Evolutionary conservation across 2,113 vertebrate genomes (phyloP), one percentile per base, ranked within the genome.

Genomic region (Malurus melanocephalus): DNA sequence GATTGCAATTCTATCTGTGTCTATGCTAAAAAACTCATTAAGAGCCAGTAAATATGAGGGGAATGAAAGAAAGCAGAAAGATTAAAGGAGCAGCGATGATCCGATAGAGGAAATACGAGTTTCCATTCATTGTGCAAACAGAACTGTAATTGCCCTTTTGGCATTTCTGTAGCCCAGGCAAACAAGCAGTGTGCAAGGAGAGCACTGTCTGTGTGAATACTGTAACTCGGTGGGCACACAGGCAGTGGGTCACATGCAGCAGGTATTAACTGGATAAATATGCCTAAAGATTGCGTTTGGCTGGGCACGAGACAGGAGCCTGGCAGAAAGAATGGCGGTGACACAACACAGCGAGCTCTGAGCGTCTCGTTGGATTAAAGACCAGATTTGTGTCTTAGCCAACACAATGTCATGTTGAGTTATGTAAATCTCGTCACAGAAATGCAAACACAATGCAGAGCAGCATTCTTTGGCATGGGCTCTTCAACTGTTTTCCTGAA

Each of bases 361-460:
- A 89, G 90, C 84, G 43, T 97, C 95, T 95, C 96, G 92, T 92
- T 93, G 96, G 95, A 97, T 98, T 98, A 98, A 92, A 94, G 90
- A 92, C 92, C 92, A 94, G 94, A 97, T 97, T 95, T 97, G 95
- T 96, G 95, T 97, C 89, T 96, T 82, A 94, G 94, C 95, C 96
- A 95, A 96, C 88, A 96, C 95, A 97, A 97, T 97, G 96, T 96
- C 95, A 92, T 97, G 96, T 97, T 97, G 97, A 97, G 96, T 98
- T 98, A 98, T 98, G 97, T 92, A 97, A 97, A 98, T 98, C 95
- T 94, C 66, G 91, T 97, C 89, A 91, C 64, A 95, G 96, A 95
- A 97, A 97, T 93, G 94, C 93, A 96, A 95, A 96, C 94, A 96
- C 95, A 97, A 96, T 97, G 94, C 94, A 96, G 92, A 95, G 93